Percentiles rank a stretch among this genome's conserved stretches.
Conservation (phyloP, 2,113 vertebrate genomes). For the Phocoena sinus region DNA sequence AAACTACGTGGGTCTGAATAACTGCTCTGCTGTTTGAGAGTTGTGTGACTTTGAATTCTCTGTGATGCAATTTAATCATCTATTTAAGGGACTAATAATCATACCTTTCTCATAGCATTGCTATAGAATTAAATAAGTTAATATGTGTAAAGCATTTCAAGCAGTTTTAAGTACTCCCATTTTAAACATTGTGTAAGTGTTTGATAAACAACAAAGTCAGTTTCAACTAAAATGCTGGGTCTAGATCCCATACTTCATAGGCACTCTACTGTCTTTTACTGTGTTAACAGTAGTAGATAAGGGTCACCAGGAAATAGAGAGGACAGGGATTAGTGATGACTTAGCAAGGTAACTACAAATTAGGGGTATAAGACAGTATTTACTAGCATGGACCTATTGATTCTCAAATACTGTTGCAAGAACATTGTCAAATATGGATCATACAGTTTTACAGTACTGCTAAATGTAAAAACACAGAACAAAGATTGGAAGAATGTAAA, state of each 20-base stretch:
- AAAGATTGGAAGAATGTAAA: conserved; percentile 25
- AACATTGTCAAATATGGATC: not conserved
- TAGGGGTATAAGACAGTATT: not conserved
- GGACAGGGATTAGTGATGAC: not conserved
- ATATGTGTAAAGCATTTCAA: not conserved
- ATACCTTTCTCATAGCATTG: not conserved
- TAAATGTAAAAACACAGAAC: not conserved
- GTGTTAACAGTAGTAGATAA: not conserved
- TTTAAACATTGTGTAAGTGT: not conserved
- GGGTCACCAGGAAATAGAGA: not conserved
- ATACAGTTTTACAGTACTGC: not conserved
- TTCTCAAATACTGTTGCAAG: not conserved
- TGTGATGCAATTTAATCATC: not conserved
- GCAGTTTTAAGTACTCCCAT: not conserved
- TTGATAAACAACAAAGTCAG: not conserved
- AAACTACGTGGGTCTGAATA: not conserved
- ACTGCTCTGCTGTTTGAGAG: not conserved
- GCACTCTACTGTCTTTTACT: not conserved
- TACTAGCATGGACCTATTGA: not conserved
- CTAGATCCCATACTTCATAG: not conserved
- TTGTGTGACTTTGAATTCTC: not conserved
- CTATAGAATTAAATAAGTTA: not conserved
- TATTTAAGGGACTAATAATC: not conserved
- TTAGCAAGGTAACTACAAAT: not conserved
- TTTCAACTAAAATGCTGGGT: not conserved